phyloP scores from a whole-genome alignment of 2,113 vertebrate species.

The Rhombomys opimus region DNA sequence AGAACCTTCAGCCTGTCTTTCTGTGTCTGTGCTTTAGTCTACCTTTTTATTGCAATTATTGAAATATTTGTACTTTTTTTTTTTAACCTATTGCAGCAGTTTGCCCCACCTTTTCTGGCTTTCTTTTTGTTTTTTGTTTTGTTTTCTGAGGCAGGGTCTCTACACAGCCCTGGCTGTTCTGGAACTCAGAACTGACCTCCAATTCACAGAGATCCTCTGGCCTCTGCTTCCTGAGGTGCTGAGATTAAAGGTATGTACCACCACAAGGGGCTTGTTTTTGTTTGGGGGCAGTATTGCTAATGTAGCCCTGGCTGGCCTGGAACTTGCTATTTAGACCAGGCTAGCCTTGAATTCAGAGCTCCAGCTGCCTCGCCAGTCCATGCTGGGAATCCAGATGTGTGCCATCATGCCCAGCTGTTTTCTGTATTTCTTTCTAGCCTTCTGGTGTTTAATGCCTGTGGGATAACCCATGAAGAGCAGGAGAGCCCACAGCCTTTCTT shows the following conservation, averaged over 20 bases:
- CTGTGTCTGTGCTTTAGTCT: neutral
- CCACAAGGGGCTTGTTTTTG: neutral
- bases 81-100: neutral
- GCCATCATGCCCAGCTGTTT: neutral
- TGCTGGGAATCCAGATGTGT: no score
- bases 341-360: neutral
- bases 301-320: neutral
- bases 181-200: neutral
- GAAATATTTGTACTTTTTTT: neutral
- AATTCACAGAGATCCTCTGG: neutral
- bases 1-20: neutral
- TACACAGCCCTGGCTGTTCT: neutral
- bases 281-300: neutral
- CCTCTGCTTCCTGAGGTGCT: neutral
- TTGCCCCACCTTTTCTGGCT: neutral
- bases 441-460: neutral
- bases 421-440: neutral
- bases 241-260: neutral
- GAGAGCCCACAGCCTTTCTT: neutral
- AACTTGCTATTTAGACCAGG: neutral
- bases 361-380: neutral
- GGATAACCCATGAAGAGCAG: no score
- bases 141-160: neutral
- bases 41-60: neutral
- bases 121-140: neutral